Evolutionary conservation across 2,888 invertebrate genomes (phyloP), one percentile per base, ranked within the genome.

Genomic region (Theristus sp.): DNA sequence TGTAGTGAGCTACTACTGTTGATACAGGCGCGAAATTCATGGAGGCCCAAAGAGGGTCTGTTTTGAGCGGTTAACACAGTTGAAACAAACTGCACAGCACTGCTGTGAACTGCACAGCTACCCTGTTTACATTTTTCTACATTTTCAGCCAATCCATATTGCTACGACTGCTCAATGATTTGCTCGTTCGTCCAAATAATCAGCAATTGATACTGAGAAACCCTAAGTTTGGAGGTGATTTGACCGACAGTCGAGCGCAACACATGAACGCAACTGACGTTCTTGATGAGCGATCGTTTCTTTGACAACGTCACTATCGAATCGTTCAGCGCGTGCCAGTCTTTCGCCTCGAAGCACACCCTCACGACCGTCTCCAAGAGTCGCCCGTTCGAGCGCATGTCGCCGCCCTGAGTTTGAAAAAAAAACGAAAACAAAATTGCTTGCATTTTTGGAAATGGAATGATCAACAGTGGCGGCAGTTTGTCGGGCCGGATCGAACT

Each of bases 321-420:
- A 74, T 96, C 94, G 79, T 91, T 94, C 13, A 99, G 80, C 10
- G 86, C 84, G 64, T 85, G 82, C 89, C 89, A 98, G 72, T 93
- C 87, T 67, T 86, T 85, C 1, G 87, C 86, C 68, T 91, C 89
- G 74, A 82, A 74, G 65, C 79, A 79, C 63, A 96, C 84, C 76
- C 89, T 86, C 3, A 90, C 90, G 71, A 98, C 86, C 28, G 89
- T 85, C 1, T 93, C 87, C 38, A 98, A 80, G 56, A 99, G 86
- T 62, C 89, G 82, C 10, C 89, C 86, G 57, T 94, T 94, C 0
- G 94, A 94, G 60, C 84, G 81, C 84, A 93, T 91, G 75, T 99
- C 98, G 59, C 89, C 86, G 59, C 88, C 87, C 87, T 87, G 69
- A 49, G 75, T 74, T 56, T 30, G 30, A 29, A n/a, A n/a, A 49